These are phyloP conservation scores for Lerista edwardsae DNA, from an alignment of 2,797 vertebrate species.

Conservation along the genomic window DNA sequence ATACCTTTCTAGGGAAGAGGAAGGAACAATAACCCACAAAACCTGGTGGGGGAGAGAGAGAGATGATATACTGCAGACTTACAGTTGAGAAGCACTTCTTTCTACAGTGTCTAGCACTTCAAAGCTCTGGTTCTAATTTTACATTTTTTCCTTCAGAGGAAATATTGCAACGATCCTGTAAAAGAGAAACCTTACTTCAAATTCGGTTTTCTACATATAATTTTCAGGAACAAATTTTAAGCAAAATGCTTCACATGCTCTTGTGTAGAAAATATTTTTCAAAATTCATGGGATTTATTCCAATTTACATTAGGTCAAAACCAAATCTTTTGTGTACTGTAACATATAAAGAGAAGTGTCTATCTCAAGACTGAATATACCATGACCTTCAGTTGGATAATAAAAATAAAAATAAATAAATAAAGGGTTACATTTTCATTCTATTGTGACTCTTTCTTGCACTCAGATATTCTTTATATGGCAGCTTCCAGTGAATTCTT, in stretches of 20 bases:
- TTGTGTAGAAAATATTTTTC: neutral
- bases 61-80: slow-evolving; percentile 18
- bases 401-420: no score
- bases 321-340: no score
- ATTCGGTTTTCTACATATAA: neutral
- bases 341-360: no score
- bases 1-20: neutral
- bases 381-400: neutral
- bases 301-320: no score
- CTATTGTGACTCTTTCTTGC: neutral
- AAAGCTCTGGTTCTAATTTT: neutral
- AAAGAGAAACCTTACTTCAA: neutral
- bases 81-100: slow-evolving; percentile 10
- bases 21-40: neutral
- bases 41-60: neutral
- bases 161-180: neutral
- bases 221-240: neutral
- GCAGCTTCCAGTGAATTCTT: neutral
- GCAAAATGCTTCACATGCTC: neutral
- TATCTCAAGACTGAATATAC: neutral
- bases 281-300: neutral
- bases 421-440: neutral
- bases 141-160: neutral
- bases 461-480: neutral
- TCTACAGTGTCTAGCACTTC: slow-evolving; percentile 11